A percentile compares a stretch with the other conserved stretches of the same genome.
phyloP scores from a whole-genome alignment of 2,797 vertebrate species.

The Pteronotus mesoamericanus region DNA sequence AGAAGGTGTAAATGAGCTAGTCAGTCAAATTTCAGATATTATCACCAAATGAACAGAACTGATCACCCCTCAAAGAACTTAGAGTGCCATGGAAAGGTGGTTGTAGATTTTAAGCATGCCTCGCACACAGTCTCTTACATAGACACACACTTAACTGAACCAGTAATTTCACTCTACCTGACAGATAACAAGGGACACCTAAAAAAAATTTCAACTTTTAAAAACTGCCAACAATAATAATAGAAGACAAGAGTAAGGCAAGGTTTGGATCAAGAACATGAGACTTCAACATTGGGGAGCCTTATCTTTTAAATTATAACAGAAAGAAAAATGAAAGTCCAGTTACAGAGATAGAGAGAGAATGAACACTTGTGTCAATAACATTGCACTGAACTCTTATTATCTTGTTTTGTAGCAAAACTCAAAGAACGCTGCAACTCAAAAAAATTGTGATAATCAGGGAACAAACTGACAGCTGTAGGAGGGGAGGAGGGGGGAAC shows the following conservation, averaged over 20 bases:
- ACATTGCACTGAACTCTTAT: neutral
- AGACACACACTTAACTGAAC: neutral
- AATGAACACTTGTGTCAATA: neutral
- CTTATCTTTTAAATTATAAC: neutral
- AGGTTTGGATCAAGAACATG: neutral
- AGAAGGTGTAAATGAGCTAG: neutral
- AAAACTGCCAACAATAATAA: neutral
- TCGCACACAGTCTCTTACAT: neutral
- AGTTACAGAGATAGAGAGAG: neutral
- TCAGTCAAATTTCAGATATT: conserved; percentile 31
- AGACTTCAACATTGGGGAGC: neutral
- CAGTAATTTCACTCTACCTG: conserved; percentile 49
- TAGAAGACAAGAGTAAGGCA: neutral
- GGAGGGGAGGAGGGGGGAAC: no score
- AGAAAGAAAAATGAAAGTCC: conserved; percentile 45
- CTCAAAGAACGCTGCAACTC: neutral
- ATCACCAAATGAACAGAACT: neutral
- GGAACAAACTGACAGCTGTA: no score
- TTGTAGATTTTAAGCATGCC: conserved; percentile 22
- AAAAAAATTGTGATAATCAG: neutral
- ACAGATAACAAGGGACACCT: conserved; percentile 48
- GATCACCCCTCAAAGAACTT: conserved; percentile 32
- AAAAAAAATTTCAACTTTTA: neutral
- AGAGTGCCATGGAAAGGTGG: conserved; percentile 30
- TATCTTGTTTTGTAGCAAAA: conserved; percentile 22